Percentiles rank a stretch among this genome's conserved stretches.
Evolutionary conservation across 2,113 vertebrate genomes (phyloP).

Genomic region (Platanista minor): DNA sequence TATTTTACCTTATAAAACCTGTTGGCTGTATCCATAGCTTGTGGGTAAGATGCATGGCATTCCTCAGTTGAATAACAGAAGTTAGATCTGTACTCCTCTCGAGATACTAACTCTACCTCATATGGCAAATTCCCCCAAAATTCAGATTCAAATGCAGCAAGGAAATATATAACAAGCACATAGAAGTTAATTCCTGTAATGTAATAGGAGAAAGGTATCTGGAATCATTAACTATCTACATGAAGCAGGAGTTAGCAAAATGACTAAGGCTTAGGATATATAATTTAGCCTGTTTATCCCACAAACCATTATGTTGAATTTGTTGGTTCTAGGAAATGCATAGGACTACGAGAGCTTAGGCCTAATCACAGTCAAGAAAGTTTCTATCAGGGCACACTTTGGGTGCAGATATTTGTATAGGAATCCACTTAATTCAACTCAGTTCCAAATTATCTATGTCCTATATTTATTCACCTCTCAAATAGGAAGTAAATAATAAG

Average conservation of each 20-base stretch:
- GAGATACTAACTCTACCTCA: background rate
- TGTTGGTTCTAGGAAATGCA: background rate
- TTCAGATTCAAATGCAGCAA: background rate
- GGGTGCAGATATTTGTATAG: background rate
- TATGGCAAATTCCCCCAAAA: background rate
- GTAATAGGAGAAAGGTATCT: background rate
- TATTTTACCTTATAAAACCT: background rate
- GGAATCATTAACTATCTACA: background rate
- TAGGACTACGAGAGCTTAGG: background rate
- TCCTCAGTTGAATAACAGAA: background rate
- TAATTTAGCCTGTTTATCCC: background rate
- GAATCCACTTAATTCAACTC: background rate
- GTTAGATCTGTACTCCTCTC: background rate
- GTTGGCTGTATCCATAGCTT: background rate
- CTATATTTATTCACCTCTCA: background rate
- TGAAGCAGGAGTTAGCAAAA: background rate
- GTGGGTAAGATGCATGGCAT: background rate
- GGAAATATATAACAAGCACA: background rate
- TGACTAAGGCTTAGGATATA: background rate
- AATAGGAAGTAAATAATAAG: background rate
- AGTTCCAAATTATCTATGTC: background rate
- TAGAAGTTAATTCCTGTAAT: background rate
- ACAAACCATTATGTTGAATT: background rate
- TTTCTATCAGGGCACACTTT: background rate
- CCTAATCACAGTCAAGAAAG: background rate